These are phyloP conservation scores for Helicoverpa zea DNA, from an alignment of 1,140 invertebrate species.

Conservation along the genomic window DNA sequence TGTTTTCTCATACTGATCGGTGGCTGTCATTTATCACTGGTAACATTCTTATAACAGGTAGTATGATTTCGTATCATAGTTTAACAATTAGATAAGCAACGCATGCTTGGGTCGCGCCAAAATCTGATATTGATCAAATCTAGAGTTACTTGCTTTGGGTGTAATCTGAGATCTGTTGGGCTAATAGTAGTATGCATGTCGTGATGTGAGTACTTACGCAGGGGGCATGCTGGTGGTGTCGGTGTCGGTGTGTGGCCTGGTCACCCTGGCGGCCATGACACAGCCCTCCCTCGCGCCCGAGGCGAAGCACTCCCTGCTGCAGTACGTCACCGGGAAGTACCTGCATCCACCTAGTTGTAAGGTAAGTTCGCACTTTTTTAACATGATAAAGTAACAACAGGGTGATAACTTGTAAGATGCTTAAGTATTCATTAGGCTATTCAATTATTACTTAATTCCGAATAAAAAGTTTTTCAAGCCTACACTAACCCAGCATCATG, in stretches of 20 bases:
- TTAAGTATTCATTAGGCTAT: too few relatives aligned
- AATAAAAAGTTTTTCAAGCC: too few relatives aligned
- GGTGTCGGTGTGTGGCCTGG: slow-evolving; percentile 93
- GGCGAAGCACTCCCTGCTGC: slow-evolving; percentile 95
- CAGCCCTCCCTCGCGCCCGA: slow-evolving; percentile 94
- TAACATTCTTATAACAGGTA: too few relatives aligned
- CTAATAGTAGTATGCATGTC: too few relatives aligned
- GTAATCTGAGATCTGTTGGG: too few relatives aligned
- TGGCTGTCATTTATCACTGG: too few relatives aligned
- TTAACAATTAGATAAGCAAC: background rate
- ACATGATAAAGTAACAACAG: too few relatives aligned
- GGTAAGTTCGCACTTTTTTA: slow-evolving; percentile 86
- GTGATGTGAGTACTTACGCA: slow-evolving; percentile 61
- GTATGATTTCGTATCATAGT: background rate
- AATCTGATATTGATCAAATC: too few relatives aligned
- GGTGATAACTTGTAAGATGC: background rate
- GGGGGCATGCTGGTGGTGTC: slow-evolving; percentile 95
- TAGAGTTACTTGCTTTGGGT: too few relatives aligned
- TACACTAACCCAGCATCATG: too few relatives aligned
- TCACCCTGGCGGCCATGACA: slow-evolving; percentile 95
- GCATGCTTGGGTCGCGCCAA: background rate
- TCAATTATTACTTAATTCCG: too few relatives aligned
- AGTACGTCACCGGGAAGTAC: slow-evolving; percentile 97
- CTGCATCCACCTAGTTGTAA: slow-evolving; percentile 95
- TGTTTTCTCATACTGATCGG: too few relatives aligned